Base-by-base conservation (phyloP, 2,113 vertebrate genomes). In the Cynopterus brachyotis region DNA sequence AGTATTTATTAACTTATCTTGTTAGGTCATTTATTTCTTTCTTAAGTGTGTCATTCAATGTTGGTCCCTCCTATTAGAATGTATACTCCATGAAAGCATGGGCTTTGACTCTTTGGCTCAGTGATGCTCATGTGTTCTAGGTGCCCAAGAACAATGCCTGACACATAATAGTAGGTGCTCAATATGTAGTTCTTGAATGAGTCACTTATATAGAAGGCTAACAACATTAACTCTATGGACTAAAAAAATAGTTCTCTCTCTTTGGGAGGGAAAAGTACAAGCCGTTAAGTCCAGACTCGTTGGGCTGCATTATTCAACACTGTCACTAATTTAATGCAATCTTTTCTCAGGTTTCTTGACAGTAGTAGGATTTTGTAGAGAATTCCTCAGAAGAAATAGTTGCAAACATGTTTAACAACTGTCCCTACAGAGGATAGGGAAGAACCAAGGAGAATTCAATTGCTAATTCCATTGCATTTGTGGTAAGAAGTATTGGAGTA, bases 311-410 rank as follows among this genome's bases (percentile, higher is more conserved):
- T 72, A 32, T 75, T 78, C 62, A 78, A 40, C 13, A 26, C 78
- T 91, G 11, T 91, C 82, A 76, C 11, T 42, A 45, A 40, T 70
- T 93, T 82, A 69, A 2, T 37, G n/a, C 45, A 62, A 60, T 62
- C 81, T 97, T 73, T 70, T 84, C 83, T 88, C 35, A 9, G 30
- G 22, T 80, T 72, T 97, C 73, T 64, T 72, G 73, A 80, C 30
- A 22, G 50, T 80, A 81, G 50, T 95, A 32, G 24, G 35, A 69
- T 50, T 94, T 84, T 28, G 11, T 75, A 55, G 70, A 94, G 59
- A 87, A 50, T 37, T 76, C 89, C 40, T 91, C 20, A 11, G 75
- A 91, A 89, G 32, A 42, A 26, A 35, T 32, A 45, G 20, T n/a
- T 78, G n/a, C 17, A 2, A 40, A 86, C 66, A 42, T 53, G 42